Evolutionary conservation across 2,113 vertebrate genomes (phyloP).

Genomic region (Australoheros scitulus): DNA sequence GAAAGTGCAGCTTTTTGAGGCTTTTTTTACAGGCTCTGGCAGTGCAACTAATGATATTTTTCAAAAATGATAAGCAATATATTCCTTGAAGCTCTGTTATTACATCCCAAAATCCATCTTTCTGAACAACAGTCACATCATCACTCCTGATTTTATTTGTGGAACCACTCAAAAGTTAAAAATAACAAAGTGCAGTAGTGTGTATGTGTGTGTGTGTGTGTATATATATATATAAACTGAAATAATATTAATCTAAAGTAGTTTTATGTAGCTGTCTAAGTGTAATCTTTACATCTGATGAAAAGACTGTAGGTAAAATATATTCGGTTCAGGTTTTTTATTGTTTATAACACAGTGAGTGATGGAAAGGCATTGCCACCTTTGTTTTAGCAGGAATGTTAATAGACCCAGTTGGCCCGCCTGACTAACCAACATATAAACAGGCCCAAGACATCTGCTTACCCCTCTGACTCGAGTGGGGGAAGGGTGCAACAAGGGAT

Average conservation of each 20-base stretch:
- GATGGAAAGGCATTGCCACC: slow-evolving; percentile 2
- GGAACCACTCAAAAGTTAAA: not conserved
- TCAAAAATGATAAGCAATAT: slow-evolving; percentile 26
- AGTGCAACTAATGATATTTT: not conserved
- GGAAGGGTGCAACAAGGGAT: slow-evolving; percentile 52
- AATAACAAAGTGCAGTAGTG: not conserved
- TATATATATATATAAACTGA: not conserved
- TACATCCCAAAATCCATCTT: not conserved
- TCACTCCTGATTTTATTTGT: not conserved
- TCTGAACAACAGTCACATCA: not conserved
- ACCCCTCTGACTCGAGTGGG: slow-evolving; percentile 34
- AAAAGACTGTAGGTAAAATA: not conserved
- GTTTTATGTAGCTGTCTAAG: not conserved
- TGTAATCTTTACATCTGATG: not conserved
- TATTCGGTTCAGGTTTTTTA: not conserved
- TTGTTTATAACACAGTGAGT: not conserved
- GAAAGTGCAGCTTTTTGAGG: slow-evolving; percentile 27
- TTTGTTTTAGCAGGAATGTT: slow-evolving; percentile 44
- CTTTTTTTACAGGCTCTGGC: slow-evolving; percentile 6
- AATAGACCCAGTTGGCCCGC: slow-evolving; percentile 26
- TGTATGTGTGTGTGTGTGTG: too few relatives aligned
- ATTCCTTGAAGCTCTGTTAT: slow-evolving; percentile 1
- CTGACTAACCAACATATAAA: slow-evolving; percentile 41
- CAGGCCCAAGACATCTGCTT: slow-evolving; percentile 53
- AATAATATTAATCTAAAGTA: not conserved